These are phyloP conservation scores for Morpho achilles DNA, from an alignment of 2,888 invertebrate species.

Conservation along the genomic window DNA sequence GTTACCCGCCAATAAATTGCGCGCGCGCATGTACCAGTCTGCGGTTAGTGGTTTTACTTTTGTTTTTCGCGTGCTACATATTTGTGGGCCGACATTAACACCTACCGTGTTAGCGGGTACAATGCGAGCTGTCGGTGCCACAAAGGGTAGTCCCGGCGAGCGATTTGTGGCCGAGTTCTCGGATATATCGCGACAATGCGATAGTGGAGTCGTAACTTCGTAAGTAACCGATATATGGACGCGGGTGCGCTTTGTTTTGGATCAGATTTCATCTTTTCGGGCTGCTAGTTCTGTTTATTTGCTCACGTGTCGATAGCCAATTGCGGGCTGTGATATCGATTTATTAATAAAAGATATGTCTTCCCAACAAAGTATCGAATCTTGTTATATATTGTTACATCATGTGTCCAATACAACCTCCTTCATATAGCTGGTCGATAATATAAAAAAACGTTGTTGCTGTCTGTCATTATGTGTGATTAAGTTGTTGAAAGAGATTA, in stretches of 20 bases:
- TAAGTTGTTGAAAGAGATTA: too few relatives aligned
- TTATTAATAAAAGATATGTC: too few relatives aligned
- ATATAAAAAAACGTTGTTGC: too few relatives aligned
- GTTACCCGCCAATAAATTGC: slow-evolving; percentile 41
- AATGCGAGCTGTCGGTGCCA: slow-evolving; percentile 38
- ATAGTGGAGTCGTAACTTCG: slow-evolving; percentile 35
- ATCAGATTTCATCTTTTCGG: slow-evolving; percentile 40
- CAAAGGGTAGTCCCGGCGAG: slow-evolving; percentile 32
- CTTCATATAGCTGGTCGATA: too few relatives aligned
- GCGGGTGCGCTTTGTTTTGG: slow-evolving; percentile 34
- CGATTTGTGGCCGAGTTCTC: slow-evolving; percentile 37
- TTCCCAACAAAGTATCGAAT: too few relatives aligned
- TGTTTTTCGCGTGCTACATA: slow-evolving; percentile 40
- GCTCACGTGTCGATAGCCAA: too few relatives aligned
- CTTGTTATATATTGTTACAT: too few relatives aligned
- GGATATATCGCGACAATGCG: slow-evolving; percentile 39
- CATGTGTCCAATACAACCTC: too few relatives aligned
- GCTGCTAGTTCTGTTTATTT: slow-evolving; percentile 18
- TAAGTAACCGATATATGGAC: slow-evolving; percentile 35
- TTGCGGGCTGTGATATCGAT: background rate
- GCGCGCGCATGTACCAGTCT: slow-evolving; percentile 32
- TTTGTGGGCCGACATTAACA: slow-evolving; percentile 42
- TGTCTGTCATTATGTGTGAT: too few relatives aligned
- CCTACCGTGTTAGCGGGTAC: slow-evolving; percentile 37
- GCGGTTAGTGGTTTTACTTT: slow-evolving; percentile 28